Base-by-base conservation (phyloP, 2,797 vertebrate genomes). In the Tympanoctomys barrerae region DNA sequence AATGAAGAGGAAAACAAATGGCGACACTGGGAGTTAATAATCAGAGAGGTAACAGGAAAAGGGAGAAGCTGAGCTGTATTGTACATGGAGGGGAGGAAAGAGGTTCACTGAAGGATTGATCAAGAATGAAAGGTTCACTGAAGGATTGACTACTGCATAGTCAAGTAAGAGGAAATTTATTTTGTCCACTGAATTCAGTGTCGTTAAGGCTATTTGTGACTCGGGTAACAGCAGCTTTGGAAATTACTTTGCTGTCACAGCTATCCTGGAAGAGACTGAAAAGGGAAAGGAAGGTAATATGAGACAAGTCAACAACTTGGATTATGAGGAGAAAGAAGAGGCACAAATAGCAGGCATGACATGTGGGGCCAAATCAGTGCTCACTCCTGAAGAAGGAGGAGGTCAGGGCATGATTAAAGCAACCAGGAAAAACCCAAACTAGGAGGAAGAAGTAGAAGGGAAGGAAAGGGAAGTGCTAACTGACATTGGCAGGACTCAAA, bases 321-420 rank as follows among this genome's bases (percentile, higher is more conserved):
- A 2, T 24, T 46, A 18, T n/a, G 24, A 86, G n/a, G 16, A 12
- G 5, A 4, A 78, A 52, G 49, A 31, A 26, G 54, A 82, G 12
- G 19, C 33, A 36, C 26, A 59, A 66, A n/a, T 4, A 59, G 10
- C 16, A 39, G 33, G 36, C 24, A 7, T 28, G 68, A 61, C 26
- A 16, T 16, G 28, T 0, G 10, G 49, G 59, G 36, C 21, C 28
- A 42, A 70, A 49, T 28, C 2, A 46, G 33, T 1, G 28, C 0
- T 22, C 42, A 28, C 49, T 49, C 13, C 7, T 33, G 28, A 77
- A 78, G 81, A 82, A 0, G 0, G 61, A 31, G 39, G 22, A 71
- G 11, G 5, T 10, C n/a, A 26, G 10, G 24, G 19, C 9, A 24
- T 33, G 39, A 77, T 39, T 24, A 28, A 33, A 21, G 4, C 26